phyloP scores from a whole-genome alignment of 2,888 invertebrate species.

The Disparrhopalites patrizii region DNA sequence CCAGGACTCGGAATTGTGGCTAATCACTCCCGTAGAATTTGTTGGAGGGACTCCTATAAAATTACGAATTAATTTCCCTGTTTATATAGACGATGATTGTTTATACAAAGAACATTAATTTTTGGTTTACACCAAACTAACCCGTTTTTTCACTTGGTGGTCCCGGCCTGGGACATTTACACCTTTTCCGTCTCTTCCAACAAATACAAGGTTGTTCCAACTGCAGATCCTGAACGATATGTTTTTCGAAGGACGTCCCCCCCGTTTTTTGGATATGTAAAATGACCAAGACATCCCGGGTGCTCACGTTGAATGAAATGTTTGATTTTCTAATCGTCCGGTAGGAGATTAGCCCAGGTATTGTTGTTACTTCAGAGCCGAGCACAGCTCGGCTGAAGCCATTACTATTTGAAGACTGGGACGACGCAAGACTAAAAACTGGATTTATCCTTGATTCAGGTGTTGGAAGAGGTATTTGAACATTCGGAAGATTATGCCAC shows the following conservation, averaged over 20 bases:
- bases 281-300: constrained; percentile 95
- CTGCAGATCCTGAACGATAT: constrained; percentile 91
- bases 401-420: background rate
- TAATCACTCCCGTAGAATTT: background rate
- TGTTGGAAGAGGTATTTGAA: constrained; percentile 42
- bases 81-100: too few relatives aligned
- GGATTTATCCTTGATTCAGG: too few relatives aligned
- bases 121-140: too few relatives aligned
- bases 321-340: constrained; percentile 40
- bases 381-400: background rate
- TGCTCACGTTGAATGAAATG: constrained; percentile 51
- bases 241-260: constrained; percentile 94
- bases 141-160: background rate
- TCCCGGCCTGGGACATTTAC: constrained; percentile 79
- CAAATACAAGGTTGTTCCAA: constrained; percentile 90
- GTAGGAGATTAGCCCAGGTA: constrained; percentile 45
- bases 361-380: constrained; percentile 18
- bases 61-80: too few relatives aligned
- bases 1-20: constrained; percentile 70
- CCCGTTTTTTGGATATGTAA: constrained; percentile 99
- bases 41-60: too few relatives aligned
- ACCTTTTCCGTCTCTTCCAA: constrained; percentile 79
- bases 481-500: constrained; percentile 45
- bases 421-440: too few relatives aligned
- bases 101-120: too few relatives aligned